Evolutionary conservation across 2,113 vertebrate species (phyloP), one percentile per base, ranked within the genome.

Genomic region (Platysternon megacephalum): DNA sequence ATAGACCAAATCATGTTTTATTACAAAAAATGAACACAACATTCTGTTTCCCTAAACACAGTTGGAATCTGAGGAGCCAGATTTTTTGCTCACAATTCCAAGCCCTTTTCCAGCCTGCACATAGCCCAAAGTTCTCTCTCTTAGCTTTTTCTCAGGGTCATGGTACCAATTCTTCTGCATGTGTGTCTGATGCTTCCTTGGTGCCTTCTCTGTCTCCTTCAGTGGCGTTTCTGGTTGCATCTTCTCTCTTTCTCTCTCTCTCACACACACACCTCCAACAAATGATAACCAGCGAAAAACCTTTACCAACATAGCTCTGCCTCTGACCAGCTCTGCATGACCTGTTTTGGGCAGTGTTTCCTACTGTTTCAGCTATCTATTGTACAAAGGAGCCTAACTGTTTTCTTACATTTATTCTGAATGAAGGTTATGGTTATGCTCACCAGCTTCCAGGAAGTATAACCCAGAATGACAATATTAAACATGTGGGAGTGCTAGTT

Each of bases 221-320:
- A 2, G 6, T 5, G 76, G 24, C 44, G 35, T 80, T 80, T 8
- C 3, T 29, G 1, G 0, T 61, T 21, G 0, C 4, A 48, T 58
- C 1, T 51, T 32, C 26, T 68, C 28, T 28, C 87, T 11, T 79
- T n/a, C 0, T 24, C 39, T 22, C 35, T 7, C 21, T 12, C 68
- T 4, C 35, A 11, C 39, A 72, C 11, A 14, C 46, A 19, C 78
- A 8, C 13, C 28, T 3, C 16, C 16, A 49, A 13, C 17, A 14
- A 83, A 12, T 28, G 55, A n/a, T 0, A 24, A 6, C 51, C 11
- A 32, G 32, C 11, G 11, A 46, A 87, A 55, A 39, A 35, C 24
- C 42, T 28, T 42, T 26, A 76, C 22, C 42, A 12, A 5, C 76
- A 11, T 44, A 68, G 35, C 82, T 48, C 9, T 5, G 0, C 21